Percentiles rank a stretch among this genome's conserved stretches.
Evolutionary conservation across 1,140 invertebrate genomes (phyloP).

Genomic region (Drosophila sproati): DNA sequence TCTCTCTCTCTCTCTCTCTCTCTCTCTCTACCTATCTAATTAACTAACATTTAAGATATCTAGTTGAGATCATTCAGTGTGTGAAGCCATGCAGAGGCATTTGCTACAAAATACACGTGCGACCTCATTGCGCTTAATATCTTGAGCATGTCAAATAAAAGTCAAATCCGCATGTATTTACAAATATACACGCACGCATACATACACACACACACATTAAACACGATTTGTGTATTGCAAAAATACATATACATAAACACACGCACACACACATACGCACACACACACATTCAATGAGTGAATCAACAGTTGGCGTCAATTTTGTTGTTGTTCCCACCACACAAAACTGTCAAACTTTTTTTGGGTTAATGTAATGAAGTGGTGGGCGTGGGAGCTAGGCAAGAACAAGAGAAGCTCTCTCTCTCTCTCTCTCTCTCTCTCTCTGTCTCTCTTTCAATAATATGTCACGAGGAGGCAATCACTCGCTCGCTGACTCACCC

Average conservation of each 20-base stretch:
- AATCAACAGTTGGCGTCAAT: constrained; percentile 71
- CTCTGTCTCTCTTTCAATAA: constrained; percentile 15
- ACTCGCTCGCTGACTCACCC: constrained; percentile 28
- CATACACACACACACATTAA: neutral
- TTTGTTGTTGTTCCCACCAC: constrained; percentile 13
- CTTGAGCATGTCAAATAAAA: constrained; percentile 30
- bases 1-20: too few species aligned
- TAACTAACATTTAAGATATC: too few species aligned
- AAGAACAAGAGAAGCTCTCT: constrained; percentile 22
- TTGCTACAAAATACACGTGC: neutral
- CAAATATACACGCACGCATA: constrained; percentile 1
- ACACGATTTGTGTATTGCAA: neutral
- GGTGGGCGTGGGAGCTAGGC: neutral
- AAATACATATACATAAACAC: neutral
- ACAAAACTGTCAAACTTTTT: constrained; percentile 30
- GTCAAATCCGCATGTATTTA: constrained; percentile 27
- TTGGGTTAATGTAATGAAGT: neutral
- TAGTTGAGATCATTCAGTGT: too few species aligned
- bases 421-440: constrained; percentile 13
- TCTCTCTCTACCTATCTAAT: too few species aligned
- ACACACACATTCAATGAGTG: constrained; percentile 10
- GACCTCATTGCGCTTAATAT: constrained; percentile 4
- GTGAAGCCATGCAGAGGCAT: too few species aligned
- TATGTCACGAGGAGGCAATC: constrained; percentile 72
- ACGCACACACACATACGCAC: constrained; percentile 1